Evolutionary conservation across 2,888 invertebrate genomes (phyloP), one percentile per base, ranked within the genome.

Genomic region (Heteropelma amictum): DNA sequence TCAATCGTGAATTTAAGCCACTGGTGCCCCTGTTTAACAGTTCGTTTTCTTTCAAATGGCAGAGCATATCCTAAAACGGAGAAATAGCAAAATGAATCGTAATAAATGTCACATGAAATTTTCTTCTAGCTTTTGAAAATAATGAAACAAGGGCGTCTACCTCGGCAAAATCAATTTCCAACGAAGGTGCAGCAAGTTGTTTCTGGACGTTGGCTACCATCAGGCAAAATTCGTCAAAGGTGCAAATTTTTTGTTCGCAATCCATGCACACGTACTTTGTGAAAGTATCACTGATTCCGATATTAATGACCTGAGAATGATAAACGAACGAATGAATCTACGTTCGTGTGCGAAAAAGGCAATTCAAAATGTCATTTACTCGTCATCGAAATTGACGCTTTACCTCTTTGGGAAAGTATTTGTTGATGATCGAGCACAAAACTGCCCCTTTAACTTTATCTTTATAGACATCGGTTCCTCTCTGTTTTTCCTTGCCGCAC

Each of bases 201-300:
- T 87, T 88, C 69, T 88, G 88, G 23, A 87, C 86, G 75, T 86
- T 87, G 5, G 85, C 86, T 6, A 88, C 88, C 86, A 86, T 87
- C 26, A 85, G 77, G 56, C 84, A 88, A 72, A 88, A 88, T 73
- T 88, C 88, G 64, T 88, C 86, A n/a, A 88, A 88, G n/a, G 79
- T 81, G 63, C 84, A 87, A 63, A 88, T 82, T 49, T 85, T 86
- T 70, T 86, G 85, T 61, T 88, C 88, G 21, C 88, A 88, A 45
- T 88, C 87, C 19, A 84, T 83, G 74, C 88, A 88, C 64, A 88
- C 83, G 47, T 85, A 86, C 60, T 88, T 88, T 0, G 88, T 85
- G 54, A 86, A 84, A 14, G 77, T 68, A 76, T 88, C 88, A 0
- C 83, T 72, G 1, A 81, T 79, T 28, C 85, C 83, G 19, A 88